These are phyloP conservation scores for Pteria penguin DNA, from an alignment of 2,888 invertebrate genomes.

Conservation along the genomic window DNA sequence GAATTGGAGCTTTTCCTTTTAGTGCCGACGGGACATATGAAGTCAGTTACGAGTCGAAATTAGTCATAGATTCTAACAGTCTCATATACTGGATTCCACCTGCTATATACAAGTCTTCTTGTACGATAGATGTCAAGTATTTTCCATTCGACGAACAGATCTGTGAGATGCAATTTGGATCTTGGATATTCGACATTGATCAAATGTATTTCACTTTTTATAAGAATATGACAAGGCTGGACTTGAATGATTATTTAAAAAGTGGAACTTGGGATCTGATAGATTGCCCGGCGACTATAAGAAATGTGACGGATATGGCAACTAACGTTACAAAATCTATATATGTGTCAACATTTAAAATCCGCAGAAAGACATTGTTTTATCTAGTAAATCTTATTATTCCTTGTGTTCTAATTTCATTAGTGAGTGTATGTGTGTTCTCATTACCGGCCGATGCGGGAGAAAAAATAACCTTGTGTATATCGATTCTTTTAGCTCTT, in stretches of 20 bases:
- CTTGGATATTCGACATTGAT: conserved; percentile 78
- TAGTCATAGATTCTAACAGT: conserved; percentile 90
- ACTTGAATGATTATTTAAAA: conserved; percentile 78
- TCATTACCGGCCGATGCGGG: conserved; percentile 99
- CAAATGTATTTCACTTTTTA: conserved; percentile 75
- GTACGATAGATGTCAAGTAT: conserved; percentile 97
- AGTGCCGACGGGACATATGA: conserved; percentile 99
- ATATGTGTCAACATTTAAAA: conserved; percentile 97
- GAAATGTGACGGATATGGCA: conserved; percentile 62
- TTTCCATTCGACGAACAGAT: conserved; percentile 99
- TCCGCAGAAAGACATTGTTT: conserved; percentile 97
- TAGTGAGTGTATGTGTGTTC: conserved; percentile 98
- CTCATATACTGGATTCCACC: conserved; percentile 99
- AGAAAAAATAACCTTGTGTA: conserved; percentile 92
- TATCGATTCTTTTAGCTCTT: conserved; percentile 98
- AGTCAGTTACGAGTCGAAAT: conserved; percentile 99
- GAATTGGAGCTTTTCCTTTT: conserved; percentile 59
- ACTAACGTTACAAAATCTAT: conserved; percentile 66
- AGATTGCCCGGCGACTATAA: conserved; percentile 73
- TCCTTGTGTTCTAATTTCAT: conserved; percentile 98
- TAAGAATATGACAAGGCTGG: conserved; percentile 72
- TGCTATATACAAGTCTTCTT: conserved; percentile 99
- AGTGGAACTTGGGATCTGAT: conserved; percentile 80
- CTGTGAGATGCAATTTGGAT: conserved; percentile 99
- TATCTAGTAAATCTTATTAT: conserved; percentile 99